These are phyloP conservation scores for Psittacula echo DNA, from an alignment of 2,797 vertebrate genomes.

Conservation along the genomic window DNA sequence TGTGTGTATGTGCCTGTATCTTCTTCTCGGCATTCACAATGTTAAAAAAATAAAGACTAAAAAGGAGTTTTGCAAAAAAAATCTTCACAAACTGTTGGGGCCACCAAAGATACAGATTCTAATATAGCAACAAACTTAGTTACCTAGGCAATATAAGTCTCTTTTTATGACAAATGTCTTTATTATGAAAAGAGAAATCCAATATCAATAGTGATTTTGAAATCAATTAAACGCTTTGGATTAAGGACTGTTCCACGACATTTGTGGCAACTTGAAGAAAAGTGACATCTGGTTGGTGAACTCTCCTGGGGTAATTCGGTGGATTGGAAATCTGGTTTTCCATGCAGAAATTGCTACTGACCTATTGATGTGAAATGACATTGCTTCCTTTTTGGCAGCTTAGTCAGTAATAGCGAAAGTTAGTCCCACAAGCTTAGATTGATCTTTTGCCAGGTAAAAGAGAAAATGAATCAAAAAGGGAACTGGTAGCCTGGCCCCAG, in stretches of 20 bases:
- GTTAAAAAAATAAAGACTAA: not conserved
- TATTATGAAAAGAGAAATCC: not conserved
- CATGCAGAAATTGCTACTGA: conserved; percentile 21
- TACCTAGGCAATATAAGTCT: not conserved
- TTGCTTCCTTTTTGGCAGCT: not conserved
- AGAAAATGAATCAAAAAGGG: not conserved
- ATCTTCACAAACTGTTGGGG: accelerated
- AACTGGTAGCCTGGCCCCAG: not conserved
- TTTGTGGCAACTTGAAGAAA: not conserved
- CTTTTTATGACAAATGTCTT: not conserved
- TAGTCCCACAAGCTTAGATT: not conserved
- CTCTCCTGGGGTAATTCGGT: not conserved
- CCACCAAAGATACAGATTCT: not conserved
- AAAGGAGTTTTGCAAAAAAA: not conserved
- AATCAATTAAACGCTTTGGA: conserved; percentile 12
- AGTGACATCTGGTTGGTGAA: not conserved
- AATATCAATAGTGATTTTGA: conserved; percentile 11
- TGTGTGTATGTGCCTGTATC: not conserved
- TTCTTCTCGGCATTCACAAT: not conserved
- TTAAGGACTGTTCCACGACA: not conserved
- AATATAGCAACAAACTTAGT: not conserved
- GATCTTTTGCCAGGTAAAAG: not conserved
- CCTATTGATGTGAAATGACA: not conserved
- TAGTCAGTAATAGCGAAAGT: not conserved
- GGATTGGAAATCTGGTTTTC: conserved; percentile 19